Evolutionary conservation across 2,797 vertebrate genomes (phyloP).

Genomic region (Chromis chromis): DNA sequence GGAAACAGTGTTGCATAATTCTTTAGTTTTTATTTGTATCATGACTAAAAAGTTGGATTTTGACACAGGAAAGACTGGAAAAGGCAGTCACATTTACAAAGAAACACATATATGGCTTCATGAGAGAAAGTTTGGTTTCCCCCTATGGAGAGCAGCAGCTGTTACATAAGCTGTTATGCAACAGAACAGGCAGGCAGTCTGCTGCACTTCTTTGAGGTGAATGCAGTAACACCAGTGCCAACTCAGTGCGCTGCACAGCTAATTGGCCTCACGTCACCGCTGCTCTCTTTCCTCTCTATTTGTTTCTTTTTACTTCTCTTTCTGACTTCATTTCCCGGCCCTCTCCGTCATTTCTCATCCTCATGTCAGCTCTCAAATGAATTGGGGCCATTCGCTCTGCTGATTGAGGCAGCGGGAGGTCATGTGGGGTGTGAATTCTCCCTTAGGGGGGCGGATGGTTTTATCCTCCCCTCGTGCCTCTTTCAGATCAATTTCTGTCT

Average conservation of each 20-base stretch:
- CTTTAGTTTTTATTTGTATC: conserved; percentile 8
- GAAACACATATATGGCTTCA: conserved; percentile 26
- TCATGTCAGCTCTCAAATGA: conserved; percentile 7
- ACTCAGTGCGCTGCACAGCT: conserved; percentile 23
- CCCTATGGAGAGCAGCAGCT: conserved; percentile 48
- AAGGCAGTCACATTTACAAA: conserved; percentile 21
- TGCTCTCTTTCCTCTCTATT: conserved; percentile 12
- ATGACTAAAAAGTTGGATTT: conserved; percentile 2
- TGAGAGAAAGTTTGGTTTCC: conserved; percentile 57
- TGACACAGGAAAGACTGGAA: conserved; percentile 25
- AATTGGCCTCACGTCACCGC: conserved; percentile 43
- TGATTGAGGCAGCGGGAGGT: conserved; percentile 28
- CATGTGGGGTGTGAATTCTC: conserved; percentile 17
- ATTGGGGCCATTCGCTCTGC: background rate
- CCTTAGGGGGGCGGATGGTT: conserved; percentile 9
- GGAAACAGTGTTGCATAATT: background rate
- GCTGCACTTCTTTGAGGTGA: conserved; percentile 66
- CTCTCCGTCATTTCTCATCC: conserved; percentile 5
- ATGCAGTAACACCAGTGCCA: conserved; percentile 40
- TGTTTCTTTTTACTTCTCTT: background rate
- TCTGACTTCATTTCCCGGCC: background rate
- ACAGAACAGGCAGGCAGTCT: conserved; percentile 49
- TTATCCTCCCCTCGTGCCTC: conserved; percentile 11
- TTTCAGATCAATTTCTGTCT: conserved; percentile 35
- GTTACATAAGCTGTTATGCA: conserved; percentile 76